Evolutionary conservation across 2,888 invertebrate genomes (phyloP).

Genomic region (Exephanes ischioxanthus): DNA sequence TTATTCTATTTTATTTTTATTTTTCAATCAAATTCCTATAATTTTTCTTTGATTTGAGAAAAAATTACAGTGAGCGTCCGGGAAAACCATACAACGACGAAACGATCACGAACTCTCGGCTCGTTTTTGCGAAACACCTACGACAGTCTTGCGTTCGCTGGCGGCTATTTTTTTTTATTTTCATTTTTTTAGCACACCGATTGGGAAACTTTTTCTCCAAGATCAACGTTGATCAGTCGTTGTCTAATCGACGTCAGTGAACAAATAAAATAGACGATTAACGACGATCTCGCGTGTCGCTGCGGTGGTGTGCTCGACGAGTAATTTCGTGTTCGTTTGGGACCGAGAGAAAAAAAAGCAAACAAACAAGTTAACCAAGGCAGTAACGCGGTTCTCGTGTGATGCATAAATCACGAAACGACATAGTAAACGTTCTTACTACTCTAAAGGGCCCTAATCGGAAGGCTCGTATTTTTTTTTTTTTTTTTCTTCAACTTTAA

Average conservation of each 20-base stretch:
- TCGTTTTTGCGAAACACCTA: slow-evolving; percentile 21
- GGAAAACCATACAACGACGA: slow-evolving; percentile 23
- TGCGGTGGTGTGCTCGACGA: slow-evolving; percentile 18
- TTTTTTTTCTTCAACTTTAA: slow-evolving; percentile 24
- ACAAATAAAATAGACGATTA: slow-evolving; percentile 28
- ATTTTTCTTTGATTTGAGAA: neutral
- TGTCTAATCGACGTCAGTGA: slow-evolving; percentile 8
- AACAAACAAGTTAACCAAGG: slow-evolving; percentile 21
- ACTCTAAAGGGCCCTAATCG: slow-evolving; percentile 22
- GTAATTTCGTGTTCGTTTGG: slow-evolving; percentile 25
- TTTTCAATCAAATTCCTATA: slow-evolving; percentile 8
- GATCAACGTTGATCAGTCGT: slow-evolving; percentile 36
- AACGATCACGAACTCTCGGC: slow-evolving; percentile 34
- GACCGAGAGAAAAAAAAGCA: slow-evolving; percentile 21
- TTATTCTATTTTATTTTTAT: slow-evolving; percentile 20
- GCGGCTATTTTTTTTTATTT: slow-evolving; percentile 4
- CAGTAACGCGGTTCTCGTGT: slow-evolving; percentile 48
- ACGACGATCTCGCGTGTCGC: slow-evolving; percentile 21
- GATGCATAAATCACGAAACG: slow-evolving; percentile 22
- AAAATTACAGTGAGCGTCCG: neutral
- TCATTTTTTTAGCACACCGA: neutral
- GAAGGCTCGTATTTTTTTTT: slow-evolving; percentile 5
- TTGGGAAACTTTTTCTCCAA: slow-evolving; percentile 26
- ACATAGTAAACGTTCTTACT: slow-evolving; percentile 30
- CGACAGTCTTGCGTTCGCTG: slow-evolving; percentile 35